Evolutionary conservation across 2,888 invertebrate species (phyloP).

Genomic region (Andrena bicolor): DNA sequence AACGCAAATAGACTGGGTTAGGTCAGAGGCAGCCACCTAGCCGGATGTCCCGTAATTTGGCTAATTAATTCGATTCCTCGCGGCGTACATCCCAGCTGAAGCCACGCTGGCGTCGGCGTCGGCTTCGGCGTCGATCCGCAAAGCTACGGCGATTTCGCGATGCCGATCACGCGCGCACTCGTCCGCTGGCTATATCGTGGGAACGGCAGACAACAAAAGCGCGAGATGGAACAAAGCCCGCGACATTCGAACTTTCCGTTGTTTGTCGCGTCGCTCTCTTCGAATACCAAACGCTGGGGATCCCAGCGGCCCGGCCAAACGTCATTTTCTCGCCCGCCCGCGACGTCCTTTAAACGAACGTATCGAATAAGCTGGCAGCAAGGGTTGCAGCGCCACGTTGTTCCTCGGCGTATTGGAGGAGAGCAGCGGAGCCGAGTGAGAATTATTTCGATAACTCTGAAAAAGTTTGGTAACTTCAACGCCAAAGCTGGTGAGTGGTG

Average conservation of each 20-base stretch:
- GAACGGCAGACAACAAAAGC: constrained; percentile 12
- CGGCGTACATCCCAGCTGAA: not conserved
- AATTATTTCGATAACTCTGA: too few relatives aligned
- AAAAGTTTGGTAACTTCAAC: too few relatives aligned
- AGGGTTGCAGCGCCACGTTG: too few relatives aligned
- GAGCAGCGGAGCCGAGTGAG: too few relatives aligned
- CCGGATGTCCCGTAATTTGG: not conserved
- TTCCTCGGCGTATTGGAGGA: too few relatives aligned
- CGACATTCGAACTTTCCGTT: constrained; percentile 14
- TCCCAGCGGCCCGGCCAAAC: not conserved
- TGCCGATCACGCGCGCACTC: constrained; percentile 25
- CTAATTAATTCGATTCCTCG: not conserved
- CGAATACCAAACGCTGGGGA: constrained; percentile 31
- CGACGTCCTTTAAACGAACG: too few relatives aligned
- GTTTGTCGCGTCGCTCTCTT: constrained; percentile 21
- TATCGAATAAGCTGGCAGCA: too few relatives aligned
- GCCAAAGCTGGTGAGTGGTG: too few relatives aligned
- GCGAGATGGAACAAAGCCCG: constrained; percentile 19
- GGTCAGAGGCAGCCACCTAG: not conserved
- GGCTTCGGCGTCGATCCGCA: not conserved
- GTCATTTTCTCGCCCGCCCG: not conserved
- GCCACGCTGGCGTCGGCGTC: not conserved
- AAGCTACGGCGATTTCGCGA: not conserved
- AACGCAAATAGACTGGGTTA: too few relatives aligned
- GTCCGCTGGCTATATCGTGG: not conserved